Percentiles rank a stretch among this genome's conserved stretches.
These are phyloP conservation scores for Hydrophis major DNA, from an alignment of 2,797 vertebrate genomes.

Conservation along the genomic window DNA sequence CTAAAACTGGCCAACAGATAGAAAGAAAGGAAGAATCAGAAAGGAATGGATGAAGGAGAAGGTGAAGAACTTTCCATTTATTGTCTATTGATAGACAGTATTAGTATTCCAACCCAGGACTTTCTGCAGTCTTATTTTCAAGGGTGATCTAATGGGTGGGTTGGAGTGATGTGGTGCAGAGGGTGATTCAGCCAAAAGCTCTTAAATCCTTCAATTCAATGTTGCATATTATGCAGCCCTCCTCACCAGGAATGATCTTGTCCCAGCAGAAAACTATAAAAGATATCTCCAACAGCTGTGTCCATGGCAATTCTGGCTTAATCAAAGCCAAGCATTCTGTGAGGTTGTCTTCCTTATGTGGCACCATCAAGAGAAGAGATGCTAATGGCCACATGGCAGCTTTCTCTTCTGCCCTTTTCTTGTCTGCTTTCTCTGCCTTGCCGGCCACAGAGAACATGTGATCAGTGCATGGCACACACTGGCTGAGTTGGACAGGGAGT, in stretches of 20 bases:
- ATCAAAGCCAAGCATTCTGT: conserved; percentile 29
- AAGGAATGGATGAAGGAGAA: neutral
- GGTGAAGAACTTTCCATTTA: neutral
- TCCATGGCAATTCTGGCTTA: conserved; percentile 24
- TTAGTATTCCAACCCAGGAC: neutral
- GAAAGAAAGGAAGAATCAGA: neutral
- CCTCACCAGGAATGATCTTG: conserved; percentile 29
- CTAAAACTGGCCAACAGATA: neutral
- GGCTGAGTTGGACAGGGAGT: conserved; percentile 11
- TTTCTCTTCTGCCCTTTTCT: conserved; percentile 59
- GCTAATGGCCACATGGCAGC: conserved; percentile 48
- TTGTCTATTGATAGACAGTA: neutral
- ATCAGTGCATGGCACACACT: conserved; percentile 44
- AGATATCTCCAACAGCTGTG: neutral
- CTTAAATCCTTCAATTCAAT: neutral
- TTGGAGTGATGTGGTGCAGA: neutral
- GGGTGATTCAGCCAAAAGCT: neutral
- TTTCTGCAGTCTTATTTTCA: neutral
- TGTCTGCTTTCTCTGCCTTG: conserved; percentile 37
- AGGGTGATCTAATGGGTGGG: neutral
- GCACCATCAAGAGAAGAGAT: conserved; percentile 53
- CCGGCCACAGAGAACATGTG: conserved; percentile 64
- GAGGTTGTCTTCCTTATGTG: conserved; percentile 21
- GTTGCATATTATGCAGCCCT: neutral
- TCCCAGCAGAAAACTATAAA: neutral